Percentiles rank a stretch among this genome's conserved stretches.
These are phyloP conservation scores for Poeciliopsis paucimaculata DNA, from an alignment of 2,797 vertebrate genomes.

Conservation along the genomic window DNA sequence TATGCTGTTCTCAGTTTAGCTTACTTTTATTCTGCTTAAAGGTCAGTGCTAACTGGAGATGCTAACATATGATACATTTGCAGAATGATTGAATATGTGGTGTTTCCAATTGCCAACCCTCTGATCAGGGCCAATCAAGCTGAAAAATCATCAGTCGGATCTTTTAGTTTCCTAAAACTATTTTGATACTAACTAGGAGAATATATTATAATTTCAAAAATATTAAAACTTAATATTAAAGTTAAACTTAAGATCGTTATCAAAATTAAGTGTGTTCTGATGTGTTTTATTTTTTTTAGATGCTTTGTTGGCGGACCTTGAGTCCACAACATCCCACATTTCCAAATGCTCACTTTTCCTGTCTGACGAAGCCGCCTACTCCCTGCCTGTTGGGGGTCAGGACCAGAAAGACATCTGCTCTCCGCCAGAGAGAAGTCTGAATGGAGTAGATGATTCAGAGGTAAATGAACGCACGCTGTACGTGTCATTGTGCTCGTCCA, in stretches of 20 bases:
- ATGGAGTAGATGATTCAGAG: conserved; percentile 81
- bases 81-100: background rate
- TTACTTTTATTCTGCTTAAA: background rate
- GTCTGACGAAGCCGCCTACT: conserved; percentile 89
- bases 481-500: background rate
- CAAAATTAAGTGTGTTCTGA: background rate
- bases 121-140: background rate
- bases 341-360: conserved; percentile 91
- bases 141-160: background rate
- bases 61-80: background rate
- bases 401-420: conserved; percentile 84
- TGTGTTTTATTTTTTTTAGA: conserved; percentile 73
- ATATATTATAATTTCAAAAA: background rate
- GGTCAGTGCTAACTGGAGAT: background rate
- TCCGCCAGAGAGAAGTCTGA: conserved; percentile 84
- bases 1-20: background rate
- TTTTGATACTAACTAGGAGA: background rate
- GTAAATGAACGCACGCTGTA: conserved; percentile 25
- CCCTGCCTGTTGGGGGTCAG: conserved; percentile 86
- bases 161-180: background rate
- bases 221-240: background rate
- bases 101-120: background rate
- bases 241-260: background rate
- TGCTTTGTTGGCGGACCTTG: conserved; percentile 94
- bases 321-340: conserved; percentile 96